Base-by-base conservation (phyloP, 2,797 vertebrate genomes). In the Halcyon leucocephala region DNA sequence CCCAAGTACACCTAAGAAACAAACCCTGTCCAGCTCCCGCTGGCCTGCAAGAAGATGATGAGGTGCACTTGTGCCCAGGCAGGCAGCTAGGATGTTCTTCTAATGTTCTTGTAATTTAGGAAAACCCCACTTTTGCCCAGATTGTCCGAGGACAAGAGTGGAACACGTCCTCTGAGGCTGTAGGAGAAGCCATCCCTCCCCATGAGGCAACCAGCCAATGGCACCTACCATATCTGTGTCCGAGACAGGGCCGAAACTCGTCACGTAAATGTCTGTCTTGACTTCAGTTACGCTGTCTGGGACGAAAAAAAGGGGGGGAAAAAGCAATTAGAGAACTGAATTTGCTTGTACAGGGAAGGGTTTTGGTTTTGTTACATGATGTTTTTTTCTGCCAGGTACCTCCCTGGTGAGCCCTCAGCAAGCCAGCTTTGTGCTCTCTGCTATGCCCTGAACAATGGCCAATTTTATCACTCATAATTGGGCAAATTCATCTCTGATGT, bases 241-340 rank as follows among this genome's bases (percentile, higher is more conserved):
- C 24, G 99, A 99, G 90, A 99, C 99, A 0, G 99, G 99, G 84
- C 99, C 99, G 49, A 99, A 99, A 97, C 99, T 99, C 1, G 99
- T 99, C 97, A 99, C 99, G 2, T 99, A 99, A 98, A 99, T 99
- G 97, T 99, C 99, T 86, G 99, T 99, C 97, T 98, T 99, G 95
- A 99, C 99, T 98, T 99, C 99, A 29, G 99, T 99, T 95, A 99
- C 99, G 7, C 98, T 99, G 98, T 99, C 99, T 99, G 97, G 79
- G 90, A 89, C 37, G 35, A 78, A 33, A 33, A 22, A 51, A 51
- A 15, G 18, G 18, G 3, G 52, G 25, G 0, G 48, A 86, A 93
- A 86, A 90, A 82, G 13, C 31, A 71, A 92, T 97, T 97, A 90
- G 71, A 93, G 61, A 79, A 61, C 18, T n/a, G 74, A 66, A 82